phyloP scores from a whole-genome alignment of 1,140 invertebrate genomes.

The Tribolium madens region DNA sequence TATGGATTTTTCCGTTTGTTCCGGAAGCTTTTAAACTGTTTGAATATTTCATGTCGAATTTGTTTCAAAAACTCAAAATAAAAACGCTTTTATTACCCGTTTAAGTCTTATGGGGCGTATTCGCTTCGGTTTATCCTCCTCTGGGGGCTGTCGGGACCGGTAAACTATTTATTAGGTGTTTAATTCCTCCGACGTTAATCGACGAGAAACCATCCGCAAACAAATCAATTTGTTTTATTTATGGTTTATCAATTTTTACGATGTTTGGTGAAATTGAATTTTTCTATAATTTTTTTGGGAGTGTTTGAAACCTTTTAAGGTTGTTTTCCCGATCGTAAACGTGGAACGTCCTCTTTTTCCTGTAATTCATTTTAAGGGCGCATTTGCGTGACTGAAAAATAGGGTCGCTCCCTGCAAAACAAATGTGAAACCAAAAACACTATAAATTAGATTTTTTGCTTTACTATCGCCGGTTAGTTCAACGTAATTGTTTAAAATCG shows the following conservation, averaged over 20 bases:
- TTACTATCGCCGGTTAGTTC: not conserved
- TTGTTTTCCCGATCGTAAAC: constrained; percentile 32
- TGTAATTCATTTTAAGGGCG: constrained; percentile 45
- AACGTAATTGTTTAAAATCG: constrained; percentile 30
- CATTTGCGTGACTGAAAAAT: constrained; percentile 46
- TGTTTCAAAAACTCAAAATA: constrained; percentile 10
- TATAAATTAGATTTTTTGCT: constrained; percentile 42
- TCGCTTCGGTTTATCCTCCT: constrained; percentile 26
- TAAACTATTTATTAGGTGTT: constrained; percentile 34
- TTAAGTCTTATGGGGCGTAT: constrained; percentile 4
- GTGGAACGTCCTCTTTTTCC: constrained; percentile 29
- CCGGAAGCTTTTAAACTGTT: constrained; percentile 7
- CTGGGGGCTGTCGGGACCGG: not conserved
- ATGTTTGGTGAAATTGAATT: constrained; percentile 27
- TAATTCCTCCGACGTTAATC: constrained; percentile 29
- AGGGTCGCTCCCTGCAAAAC: constrained; percentile 43
- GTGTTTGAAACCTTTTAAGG: constrained; percentile 32
- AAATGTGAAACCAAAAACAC: constrained; percentile 46
- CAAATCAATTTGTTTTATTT: too few species aligned
- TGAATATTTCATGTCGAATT: constrained; percentile 7
- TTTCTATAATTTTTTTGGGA: constrained; percentile 9
- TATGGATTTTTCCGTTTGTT: not conserved
- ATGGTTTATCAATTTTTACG: too few species aligned
- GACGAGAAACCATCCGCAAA: too few species aligned
- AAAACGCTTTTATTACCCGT: constrained; percentile 31